Evolutionary conservation across 2,113 vertebrate species (phyloP).

Genomic region (Atherinomorus stipes): DNA sequence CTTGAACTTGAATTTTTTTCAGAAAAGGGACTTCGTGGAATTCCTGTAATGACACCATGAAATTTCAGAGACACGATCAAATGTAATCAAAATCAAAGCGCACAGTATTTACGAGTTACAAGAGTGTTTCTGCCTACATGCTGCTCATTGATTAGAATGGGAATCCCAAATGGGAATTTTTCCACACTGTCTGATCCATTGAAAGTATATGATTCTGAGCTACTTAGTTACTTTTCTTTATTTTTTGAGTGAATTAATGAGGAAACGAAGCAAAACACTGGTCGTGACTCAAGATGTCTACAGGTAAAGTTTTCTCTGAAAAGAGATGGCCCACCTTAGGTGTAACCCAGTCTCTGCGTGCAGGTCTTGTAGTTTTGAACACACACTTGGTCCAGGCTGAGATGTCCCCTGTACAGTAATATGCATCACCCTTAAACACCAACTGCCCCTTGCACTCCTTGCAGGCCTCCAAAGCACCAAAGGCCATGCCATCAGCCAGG

Average conservation of each 20-base stretch:
- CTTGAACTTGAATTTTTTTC: slow-evolving; percentile 96
- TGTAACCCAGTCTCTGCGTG: slow-evolving; percentile 90
- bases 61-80: neutral
- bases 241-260: no score
- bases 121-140: no score
- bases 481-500: slow-evolving; percentile 93
- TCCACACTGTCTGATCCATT: neutral
- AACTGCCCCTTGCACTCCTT: slow-evolving; percentile 91
- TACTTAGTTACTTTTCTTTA: neutral
- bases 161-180: no score
- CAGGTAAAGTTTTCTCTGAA: neutral
- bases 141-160: no score
- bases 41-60: slow-evolving; percentile 79
- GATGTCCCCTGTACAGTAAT: slow-evolving; percentile 93
- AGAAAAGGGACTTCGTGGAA: slow-evolving; percentile 92
- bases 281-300: neutral
- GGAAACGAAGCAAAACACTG: no score
- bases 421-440: slow-evolving; percentile 92
- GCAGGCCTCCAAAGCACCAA: slow-evolving; percentile 91
- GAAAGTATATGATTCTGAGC: neutral
- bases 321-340: slow-evolving; percentile 87
- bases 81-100: neutral
- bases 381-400: slow-evolving; percentile 98
- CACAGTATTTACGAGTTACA: neutral
- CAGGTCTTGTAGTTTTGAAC: slow-evolving; percentile 88